Conservation (phyloP, 2,797 vertebrate species). For the Prionace glauca region DNA sequence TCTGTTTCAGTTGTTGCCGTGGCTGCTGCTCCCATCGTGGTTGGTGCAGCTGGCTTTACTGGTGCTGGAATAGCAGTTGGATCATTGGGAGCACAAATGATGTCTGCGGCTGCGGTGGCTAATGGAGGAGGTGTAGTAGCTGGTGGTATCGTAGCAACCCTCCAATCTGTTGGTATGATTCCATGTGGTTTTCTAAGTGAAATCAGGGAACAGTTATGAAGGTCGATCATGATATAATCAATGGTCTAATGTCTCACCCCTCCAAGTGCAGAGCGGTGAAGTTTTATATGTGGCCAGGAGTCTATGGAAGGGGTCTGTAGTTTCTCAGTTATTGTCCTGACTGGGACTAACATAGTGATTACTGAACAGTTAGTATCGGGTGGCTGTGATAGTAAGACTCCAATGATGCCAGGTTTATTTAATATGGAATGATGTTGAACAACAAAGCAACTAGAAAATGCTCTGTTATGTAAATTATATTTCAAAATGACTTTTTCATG, state of each 20-base stretch:
- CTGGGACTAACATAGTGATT: background rate
- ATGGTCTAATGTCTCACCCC: background rate
- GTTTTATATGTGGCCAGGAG: background rate
- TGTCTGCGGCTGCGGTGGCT: background rate
- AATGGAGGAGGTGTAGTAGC: slow-evolving; percentile 4
- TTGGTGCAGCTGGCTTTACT: background rate
- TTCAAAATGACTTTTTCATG: background rate
- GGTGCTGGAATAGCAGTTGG: slow-evolving; percentile 27
- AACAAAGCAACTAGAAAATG: background rate
- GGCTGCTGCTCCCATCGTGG: background rate
- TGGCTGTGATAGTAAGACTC: background rate
- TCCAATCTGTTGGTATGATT: slow-evolving; percentile 36
- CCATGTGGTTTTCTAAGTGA: no score
- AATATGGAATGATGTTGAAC: background rate
- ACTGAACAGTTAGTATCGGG: background rate
- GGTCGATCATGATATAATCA: background rate
- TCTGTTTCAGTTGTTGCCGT: slow-evolving; percentile 9
- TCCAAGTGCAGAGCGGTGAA: background rate
- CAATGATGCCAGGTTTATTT: background rate
- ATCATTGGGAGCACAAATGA: background rate
- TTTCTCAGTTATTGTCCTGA: background rate
- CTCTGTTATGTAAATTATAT: background rate
- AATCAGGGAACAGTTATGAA: background rate
- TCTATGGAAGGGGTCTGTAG: background rate
- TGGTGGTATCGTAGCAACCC: background rate